Conservation (phyloP, 2,888 invertebrate species). For the Diabrotica balteata region DNA sequence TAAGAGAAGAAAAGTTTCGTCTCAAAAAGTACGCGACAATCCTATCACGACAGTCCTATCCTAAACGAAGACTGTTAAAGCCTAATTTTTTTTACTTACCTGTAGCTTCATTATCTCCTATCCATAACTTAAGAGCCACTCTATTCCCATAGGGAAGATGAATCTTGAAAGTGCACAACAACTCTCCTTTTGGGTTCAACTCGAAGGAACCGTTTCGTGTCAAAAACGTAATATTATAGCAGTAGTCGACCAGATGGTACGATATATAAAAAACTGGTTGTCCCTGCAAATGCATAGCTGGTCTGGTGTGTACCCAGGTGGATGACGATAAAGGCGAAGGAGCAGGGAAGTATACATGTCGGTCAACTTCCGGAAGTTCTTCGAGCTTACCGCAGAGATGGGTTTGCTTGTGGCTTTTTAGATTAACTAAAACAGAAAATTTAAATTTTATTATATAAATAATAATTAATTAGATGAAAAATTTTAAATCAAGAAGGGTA, state of each 20-base stretch:
- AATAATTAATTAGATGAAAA: too few species aligned
- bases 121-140: constrained; percentile 68
- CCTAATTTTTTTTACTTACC: constrained; percentile 37
- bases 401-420: constrained; percentile 46
- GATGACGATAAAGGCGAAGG: neutral
- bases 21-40: too few species aligned
- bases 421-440: constrained; percentile 31
- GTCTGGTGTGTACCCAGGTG: constrained; percentile 42
- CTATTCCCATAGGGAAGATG: constrained; percentile 76
- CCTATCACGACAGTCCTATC: too few species aligned
- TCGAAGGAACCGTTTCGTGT: constrained; percentile 72
- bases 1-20: too few species aligned
- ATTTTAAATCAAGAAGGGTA: too few species aligned
- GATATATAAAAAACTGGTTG: constrained; percentile 72
- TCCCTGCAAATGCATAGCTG: constrained; percentile 67
- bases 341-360: constrained; percentile 67
- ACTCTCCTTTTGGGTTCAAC: constrained; percentile 66
- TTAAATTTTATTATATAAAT: too few species aligned
- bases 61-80: too few species aligned
- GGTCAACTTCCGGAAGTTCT: constrained; percentile 67
- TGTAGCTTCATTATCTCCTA: constrained; percentile 60
- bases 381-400: constrained; percentile 69
- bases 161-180: constrained; percentile 73
- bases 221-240: constrained; percentile 73
- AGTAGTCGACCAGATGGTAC: constrained; percentile 75